These are phyloP conservation scores for Eledone cirrhosa DNA, from an alignment of 2,888 invertebrate genomes.

Conservation along the genomic window DNA sequence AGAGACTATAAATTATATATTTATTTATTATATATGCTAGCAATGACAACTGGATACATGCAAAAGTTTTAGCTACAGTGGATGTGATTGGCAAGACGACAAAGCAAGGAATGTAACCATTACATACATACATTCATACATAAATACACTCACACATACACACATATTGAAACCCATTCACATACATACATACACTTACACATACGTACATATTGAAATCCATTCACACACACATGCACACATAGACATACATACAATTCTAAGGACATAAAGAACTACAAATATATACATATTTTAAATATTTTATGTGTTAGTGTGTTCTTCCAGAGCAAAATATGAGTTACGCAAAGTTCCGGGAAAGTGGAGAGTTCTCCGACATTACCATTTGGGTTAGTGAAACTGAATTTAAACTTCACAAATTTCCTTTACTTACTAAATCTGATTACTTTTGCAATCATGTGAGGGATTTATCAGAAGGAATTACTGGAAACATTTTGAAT, in stretches of 20 bases:
- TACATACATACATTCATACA: too few relatives aligned
- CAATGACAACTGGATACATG: too few relatives aligned
- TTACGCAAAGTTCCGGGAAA: constrained; percentile 58
- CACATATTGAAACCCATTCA: too few relatives aligned
- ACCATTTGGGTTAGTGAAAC: constrained; percentile 55
- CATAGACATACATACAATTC: not conserved
- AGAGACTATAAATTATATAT: too few relatives aligned
- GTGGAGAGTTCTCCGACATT: constrained; percentile 65
- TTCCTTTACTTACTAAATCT: constrained; percentile 64
- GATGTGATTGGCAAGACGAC: too few relatives aligned
- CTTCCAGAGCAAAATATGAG: constrained; percentile 43
- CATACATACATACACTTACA: not conserved
- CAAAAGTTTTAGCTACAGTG: too few relatives aligned
- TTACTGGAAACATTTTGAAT: constrained; percentile 29
- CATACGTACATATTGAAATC: constrained; percentile 28
- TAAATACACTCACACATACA: too few relatives aligned
- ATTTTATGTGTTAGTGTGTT: not conserved
- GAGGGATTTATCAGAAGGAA: constrained; percentile 37
- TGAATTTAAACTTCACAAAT: constrained; percentile 63
- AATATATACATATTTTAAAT: not conserved
- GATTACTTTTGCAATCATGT: constrained; percentile 61
- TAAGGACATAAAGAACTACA: not conserved
- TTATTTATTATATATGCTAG: too few relatives aligned
- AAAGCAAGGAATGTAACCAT: too few relatives aligned
- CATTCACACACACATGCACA: constrained; percentile 29